Evolutionary conservation across 2,113 vertebrate species (phyloP).

Genomic region (Nerophis ophidion): DNA sequence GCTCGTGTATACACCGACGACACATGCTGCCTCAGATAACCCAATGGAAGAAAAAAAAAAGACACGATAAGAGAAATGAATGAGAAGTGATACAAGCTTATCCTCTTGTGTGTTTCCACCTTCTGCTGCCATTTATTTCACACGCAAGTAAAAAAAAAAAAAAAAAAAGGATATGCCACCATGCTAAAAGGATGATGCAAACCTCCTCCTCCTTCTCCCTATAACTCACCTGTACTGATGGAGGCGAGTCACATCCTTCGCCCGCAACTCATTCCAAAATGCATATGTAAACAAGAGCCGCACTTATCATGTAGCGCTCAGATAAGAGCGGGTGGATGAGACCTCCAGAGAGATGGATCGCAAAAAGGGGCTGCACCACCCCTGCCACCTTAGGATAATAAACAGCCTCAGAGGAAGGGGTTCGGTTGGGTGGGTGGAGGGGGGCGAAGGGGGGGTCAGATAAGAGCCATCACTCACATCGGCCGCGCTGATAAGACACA

Average conservation of each 20-base stretch:
- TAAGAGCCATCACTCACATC: slow-evolving; percentile 72
- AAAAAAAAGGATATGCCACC: slow-evolving; percentile 25
- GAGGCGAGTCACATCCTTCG: slow-evolving; percentile 56
- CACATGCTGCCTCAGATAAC: slow-evolving; percentile 63
- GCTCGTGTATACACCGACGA: slow-evolving; percentile 64
- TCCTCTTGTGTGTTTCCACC: slow-evolving; percentile 44
- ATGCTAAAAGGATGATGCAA: slow-evolving; percentile 36
- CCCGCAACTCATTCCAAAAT: slow-evolving; percentile 67
- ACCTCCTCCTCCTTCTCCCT: slow-evolving; percentile 37
- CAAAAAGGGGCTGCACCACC: slow-evolving; percentile 61
- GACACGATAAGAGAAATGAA: slow-evolving; percentile 66
- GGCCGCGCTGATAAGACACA: slow-evolving; percentile 72
- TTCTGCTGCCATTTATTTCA: slow-evolving; percentile 45
- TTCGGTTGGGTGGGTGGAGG: slow-evolving; percentile 52
- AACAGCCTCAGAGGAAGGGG: slow-evolving; percentile 67
- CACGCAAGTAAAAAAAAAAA: slow-evolving; percentile 11
- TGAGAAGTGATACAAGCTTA: slow-evolving; percentile 59
- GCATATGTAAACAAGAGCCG: slow-evolving; percentile 66
- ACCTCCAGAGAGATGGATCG: slow-evolving; percentile 70
- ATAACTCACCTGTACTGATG: slow-evolving; percentile 63
- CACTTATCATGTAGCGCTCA: slow-evolving; percentile 66
- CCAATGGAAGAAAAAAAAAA: slow-evolving; percentile 40
- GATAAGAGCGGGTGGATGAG: slow-evolving; percentile 59
- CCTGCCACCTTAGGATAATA: slow-evolving; percentile 73
- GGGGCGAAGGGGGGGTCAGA: slow-evolving; percentile 67